Percentiles rank a stretch among this genome's conserved stretches.
phyloP scores from a whole-genome alignment of 2,888 invertebrate species.

The Adelognathus sp. region DNA sequence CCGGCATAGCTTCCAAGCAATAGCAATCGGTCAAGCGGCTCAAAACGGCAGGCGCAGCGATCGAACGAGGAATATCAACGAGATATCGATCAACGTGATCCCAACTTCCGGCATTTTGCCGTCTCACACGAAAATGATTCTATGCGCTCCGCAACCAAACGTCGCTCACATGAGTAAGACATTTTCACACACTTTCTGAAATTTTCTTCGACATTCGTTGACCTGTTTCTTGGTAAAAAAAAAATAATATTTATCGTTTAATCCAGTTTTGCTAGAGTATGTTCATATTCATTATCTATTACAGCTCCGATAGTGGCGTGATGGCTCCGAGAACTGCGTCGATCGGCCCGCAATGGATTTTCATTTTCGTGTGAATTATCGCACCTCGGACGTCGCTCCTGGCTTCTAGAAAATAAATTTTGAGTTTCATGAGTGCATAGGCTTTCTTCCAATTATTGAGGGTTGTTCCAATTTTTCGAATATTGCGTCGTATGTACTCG shows the following conservation, averaged over 20 bases:
- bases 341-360: constrained; percentile 4
- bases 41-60: constrained; percentile 59
- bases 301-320: constrained; percentile 67
- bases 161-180: constrained; percentile 74
- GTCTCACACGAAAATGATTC: constrained; percentile 74
- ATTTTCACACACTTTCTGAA: not conserved
- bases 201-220: not conserved
- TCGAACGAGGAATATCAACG: constrained; percentile 65
- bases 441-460: too few relatives aligned
- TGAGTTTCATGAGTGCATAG: too few relatives aligned
- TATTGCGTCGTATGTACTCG: too few relatives aligned
- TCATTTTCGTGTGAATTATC: constrained; percentile 26
- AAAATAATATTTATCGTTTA: not conserved
- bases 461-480: too few relatives aligned
- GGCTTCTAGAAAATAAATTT: not conserved
- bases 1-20: constrained; percentile 70
- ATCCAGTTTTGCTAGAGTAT: not conserved
- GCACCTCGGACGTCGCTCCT: constrained; percentile 2
- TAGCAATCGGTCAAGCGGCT: constrained; percentile 61
- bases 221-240: not conserved
- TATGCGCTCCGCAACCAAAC: constrained; percentile 73
- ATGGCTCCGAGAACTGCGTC: constrained; percentile 27
- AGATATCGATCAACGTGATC: constrained; percentile 77
- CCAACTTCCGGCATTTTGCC: constrained; percentile 73
- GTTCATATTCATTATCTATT: constrained; percentile 31